Evolutionary conservation across 2,797 vertebrate genomes (phyloP).

Genomic region (Malurus splendens): DNA sequence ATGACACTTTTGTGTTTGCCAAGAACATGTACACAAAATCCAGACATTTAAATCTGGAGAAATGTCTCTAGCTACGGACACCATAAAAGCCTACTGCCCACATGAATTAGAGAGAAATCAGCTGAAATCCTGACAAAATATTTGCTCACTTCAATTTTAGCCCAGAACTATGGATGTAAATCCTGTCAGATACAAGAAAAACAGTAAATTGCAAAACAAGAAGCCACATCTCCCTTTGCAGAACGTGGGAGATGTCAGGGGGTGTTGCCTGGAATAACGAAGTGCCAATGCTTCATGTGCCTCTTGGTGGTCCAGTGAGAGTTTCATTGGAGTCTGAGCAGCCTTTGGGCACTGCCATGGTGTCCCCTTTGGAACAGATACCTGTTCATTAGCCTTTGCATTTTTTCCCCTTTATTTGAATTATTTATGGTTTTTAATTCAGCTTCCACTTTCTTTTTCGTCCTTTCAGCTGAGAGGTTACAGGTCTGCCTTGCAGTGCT

Average conservation of each 20-base stretch:
- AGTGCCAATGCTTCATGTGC: not conserved
- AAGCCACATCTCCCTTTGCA: not conserved
- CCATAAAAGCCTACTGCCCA: not conserved
- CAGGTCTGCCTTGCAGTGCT: not conserved
- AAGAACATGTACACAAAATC: not conserved
- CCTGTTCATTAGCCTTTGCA: not conserved
- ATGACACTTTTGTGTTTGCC: not conserved
- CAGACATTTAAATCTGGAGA: not conserved
- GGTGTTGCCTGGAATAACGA: not conserved
- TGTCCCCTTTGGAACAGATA: not conserved
- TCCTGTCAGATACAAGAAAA: not conserved
- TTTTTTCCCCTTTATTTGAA: not conserved
- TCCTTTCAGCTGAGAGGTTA: not conserved
- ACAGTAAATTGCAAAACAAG: not conserved
- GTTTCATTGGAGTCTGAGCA: not conserved
- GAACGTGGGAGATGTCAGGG: fast-evolving
- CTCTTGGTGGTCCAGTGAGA: not conserved
- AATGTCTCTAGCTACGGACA: not conserved
- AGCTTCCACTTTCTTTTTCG: not conserved
- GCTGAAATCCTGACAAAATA: not conserved
- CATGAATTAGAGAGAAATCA: not conserved
- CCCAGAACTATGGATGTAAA: not conserved
- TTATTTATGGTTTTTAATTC: not conserved
- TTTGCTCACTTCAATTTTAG: not conserved
- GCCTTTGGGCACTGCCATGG: not conserved